A percentile compares a stretch with the other conserved stretches of the same genome.
phyloP scores from a whole-genome alignment of 2,797 vertebrate species.

The Distichodus sexfasciatus region DNA sequence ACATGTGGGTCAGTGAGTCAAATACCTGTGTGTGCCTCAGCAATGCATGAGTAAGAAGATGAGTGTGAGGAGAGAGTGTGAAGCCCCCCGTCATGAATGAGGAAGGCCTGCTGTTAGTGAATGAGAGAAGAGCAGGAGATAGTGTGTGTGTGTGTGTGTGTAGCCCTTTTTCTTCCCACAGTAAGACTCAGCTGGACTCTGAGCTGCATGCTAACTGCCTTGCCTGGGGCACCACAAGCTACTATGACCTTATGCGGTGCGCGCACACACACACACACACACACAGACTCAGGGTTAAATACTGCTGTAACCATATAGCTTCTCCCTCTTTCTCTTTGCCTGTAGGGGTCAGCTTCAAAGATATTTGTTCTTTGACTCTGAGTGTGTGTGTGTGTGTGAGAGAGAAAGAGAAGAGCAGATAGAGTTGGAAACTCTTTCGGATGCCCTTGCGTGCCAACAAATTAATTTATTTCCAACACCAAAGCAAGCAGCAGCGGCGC shows the following conservation, averaged over 20 bases:
- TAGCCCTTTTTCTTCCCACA: constrained; percentile 60
- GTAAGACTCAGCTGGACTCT: constrained; percentile 47
- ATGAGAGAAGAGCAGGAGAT: constrained; percentile 10
- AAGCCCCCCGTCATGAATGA: background rate
- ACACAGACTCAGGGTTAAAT: constrained; percentile 39
- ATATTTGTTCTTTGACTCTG: background rate
- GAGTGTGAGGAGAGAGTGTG: background rate
- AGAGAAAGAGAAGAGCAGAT: no score
- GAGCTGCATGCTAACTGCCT: constrained; percentile 43
- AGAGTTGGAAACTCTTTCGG: no score
- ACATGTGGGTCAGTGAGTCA: constrained; percentile 14
- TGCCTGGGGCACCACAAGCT: constrained; percentile 55
- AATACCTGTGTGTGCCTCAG: constrained; percentile 21
- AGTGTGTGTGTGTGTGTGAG: constrained; percentile 2
- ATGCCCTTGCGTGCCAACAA: no score
- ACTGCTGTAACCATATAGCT: constrained; percentile 48
- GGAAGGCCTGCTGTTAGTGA: background rate
- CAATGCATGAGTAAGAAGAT: constrained; percentile 10
- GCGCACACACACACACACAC: constrained; percentile 13
- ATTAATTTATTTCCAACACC: no score
- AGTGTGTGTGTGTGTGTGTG: constrained; percentile 44
- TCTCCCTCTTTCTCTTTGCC: constrained; percentile 37
- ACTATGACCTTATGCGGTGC: constrained; percentile 62
- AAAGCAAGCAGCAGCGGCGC: no score
- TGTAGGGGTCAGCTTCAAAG: constrained; percentile 1